Conservation (phyloP, 2,888 invertebrate genomes). For the Lycia hirtaria region DNA sequence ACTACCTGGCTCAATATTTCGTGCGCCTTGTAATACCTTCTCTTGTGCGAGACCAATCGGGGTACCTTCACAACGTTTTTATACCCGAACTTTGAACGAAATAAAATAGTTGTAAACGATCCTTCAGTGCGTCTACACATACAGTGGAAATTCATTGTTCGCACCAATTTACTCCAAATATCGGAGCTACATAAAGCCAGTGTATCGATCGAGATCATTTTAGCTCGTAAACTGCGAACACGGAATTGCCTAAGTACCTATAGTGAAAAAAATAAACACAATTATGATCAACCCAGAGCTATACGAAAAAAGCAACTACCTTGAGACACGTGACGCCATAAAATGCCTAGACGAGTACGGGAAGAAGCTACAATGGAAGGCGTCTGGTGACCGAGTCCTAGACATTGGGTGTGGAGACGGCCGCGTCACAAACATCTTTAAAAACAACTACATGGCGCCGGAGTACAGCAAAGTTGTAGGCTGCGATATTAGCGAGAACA, state of each 20-base stretch:
- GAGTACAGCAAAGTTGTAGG: constrained; percentile 85
- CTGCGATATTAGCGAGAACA: constrained; percentile 89
- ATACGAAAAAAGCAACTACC: constrained; percentile 88
- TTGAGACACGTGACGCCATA: constrained; percentile 86
- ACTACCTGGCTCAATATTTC: too few relatives aligned
- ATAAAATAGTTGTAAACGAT: too few relatives aligned
- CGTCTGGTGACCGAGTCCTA: constrained; percentile 78
- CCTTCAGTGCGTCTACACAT: too few relatives aligned
- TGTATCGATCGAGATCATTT: too few relatives aligned
- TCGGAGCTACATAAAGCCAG: too few relatives aligned
- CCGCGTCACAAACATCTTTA: constrained; percentile 86
- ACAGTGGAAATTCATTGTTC: too few relatives aligned
- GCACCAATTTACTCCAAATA: too few relatives aligned
- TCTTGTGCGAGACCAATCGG: too few relatives aligned
- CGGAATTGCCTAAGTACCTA: constrained; percentile 52
- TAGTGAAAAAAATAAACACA: constrained; percentile 41
- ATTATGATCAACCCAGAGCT: constrained; percentile 86
- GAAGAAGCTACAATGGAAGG: constrained; percentile 83
- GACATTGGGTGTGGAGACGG: constrained; percentile 93
- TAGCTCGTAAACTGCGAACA: constrained; percentile 68
- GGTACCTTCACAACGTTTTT: too few relatives aligned
- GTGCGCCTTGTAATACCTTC: too few relatives aligned
- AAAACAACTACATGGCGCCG: constrained; percentile 84
- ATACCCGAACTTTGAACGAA: too few relatives aligned
- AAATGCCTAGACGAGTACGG: constrained; percentile 88